Percentiles rank a stretch among this genome's conserved stretches.
These are phyloP conservation scores for Sycophila texana DNA, from an alignment of 2,888 invertebrate genomes.

Conservation along the genomic window DNA sequence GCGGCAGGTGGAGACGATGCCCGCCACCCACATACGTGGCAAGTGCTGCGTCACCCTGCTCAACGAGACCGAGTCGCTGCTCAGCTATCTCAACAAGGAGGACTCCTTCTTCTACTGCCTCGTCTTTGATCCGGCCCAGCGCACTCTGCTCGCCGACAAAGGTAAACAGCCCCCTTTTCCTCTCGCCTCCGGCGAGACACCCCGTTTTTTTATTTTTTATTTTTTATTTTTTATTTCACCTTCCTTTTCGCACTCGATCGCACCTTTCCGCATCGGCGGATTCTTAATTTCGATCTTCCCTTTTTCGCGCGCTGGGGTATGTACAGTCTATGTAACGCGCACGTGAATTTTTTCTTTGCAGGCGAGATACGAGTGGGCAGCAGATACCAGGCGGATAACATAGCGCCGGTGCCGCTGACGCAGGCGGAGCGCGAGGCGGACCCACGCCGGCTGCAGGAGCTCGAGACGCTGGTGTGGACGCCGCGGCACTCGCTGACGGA, in stretches of 20 bases:
- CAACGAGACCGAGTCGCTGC: constrained; percentile 98
- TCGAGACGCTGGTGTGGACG: constrained; percentile 96
- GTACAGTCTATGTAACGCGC: not conserved
- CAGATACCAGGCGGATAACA: constrained; percentile 96
- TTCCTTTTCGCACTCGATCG: constrained; percentile 2
- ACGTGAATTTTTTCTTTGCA: constrained; percentile 48
- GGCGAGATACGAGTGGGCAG: constrained; percentile 86
- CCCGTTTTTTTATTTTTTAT: not conserved
- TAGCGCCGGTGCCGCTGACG: constrained; percentile 79
- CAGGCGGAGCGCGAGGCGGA: constrained; percentile 77
- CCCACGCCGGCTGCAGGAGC: constrained; percentile 83
- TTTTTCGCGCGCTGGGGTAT: not conserved
- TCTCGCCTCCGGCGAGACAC: no score
- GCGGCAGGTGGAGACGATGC: constrained; percentile 97
- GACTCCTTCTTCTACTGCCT: constrained; percentile 99
- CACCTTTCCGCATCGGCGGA: not conserved
- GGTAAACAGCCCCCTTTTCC: constrained; percentile 76
- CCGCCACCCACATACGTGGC: constrained; percentile 98
- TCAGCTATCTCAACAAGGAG: constrained; percentile 97
- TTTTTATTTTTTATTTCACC: not conserved
- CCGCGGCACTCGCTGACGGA: constrained; percentile 94
- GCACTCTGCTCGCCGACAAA: constrained; percentile 98
- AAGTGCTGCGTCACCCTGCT: constrained; percentile 99
- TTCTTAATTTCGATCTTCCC: not conserved
- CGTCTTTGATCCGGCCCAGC: constrained; percentile 99